phyloP scores from a whole-genome alignment of 2,888 invertebrate genomes.

The Eucera pruinosa region DNA sequence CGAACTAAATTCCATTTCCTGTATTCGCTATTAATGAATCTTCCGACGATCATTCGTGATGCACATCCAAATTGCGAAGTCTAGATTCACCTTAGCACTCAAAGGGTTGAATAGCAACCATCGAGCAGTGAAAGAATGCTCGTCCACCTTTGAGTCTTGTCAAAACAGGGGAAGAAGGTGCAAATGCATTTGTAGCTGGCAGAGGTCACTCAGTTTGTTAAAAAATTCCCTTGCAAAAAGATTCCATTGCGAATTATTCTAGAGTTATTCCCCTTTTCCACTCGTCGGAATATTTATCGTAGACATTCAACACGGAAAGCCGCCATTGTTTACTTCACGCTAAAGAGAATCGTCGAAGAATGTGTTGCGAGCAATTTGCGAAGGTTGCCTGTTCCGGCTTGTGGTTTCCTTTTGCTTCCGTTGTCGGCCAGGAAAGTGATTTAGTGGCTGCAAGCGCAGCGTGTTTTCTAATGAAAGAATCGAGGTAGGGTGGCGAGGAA shows the following conservation, averaged over 20 bases:
- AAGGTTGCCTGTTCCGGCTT: constrained; percentile 3
- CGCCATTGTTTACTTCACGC: background rate
- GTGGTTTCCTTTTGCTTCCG: constrained; percentile 2
- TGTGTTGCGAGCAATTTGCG: constrained; percentile 30
- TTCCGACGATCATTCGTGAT: too few species aligned
- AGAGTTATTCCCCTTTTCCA: background rate
- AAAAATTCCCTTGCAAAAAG: background rate
- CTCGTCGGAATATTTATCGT: constrained; percentile 18
- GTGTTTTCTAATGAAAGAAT: constrained; percentile 56
- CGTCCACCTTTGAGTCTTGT: too few species aligned
- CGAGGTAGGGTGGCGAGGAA: background rate
- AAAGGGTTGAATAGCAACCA: too few species aligned
- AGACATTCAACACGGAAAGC: background rate
- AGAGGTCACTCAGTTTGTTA: background rate
- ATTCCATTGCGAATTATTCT: background rate
- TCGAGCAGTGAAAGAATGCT: too few species aligned
- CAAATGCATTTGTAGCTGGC: too few species aligned
- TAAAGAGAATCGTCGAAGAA: constrained; percentile 16
- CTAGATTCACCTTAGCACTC: too few species aligned
- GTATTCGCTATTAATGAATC: too few species aligned
- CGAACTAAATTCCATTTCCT: too few species aligned
- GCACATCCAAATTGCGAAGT: too few species aligned
- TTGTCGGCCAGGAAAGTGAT: constrained; percentile 36
- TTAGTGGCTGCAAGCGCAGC: constrained; percentile 43
- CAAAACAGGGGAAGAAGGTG: too few species aligned